Evolutionary conservation across 2,797 vertebrate species (phyloP), one percentile per base, ranked within the genome.

Genomic region (Eupleurogrammus muticus): DNA sequence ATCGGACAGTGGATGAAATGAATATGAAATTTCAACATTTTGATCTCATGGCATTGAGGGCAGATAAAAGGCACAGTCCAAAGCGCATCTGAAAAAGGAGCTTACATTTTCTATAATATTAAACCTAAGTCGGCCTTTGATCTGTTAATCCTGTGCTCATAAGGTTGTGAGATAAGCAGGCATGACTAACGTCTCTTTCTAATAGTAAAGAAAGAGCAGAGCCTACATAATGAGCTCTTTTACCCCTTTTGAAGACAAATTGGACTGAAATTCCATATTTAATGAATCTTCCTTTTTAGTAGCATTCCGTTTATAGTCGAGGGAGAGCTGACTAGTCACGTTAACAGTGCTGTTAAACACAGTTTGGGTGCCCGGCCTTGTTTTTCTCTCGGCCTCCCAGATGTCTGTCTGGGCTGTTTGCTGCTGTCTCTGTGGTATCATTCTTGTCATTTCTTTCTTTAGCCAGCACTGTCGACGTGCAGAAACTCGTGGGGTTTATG

Each of bases 81-180:
- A 88, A 89, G 90, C 90, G 91, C 88, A 87, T 92, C 93, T 93
- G 84, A 85, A 93, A 94, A 93, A 91, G 93, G 92, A 93, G 95
- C 94, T 95, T 95, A 95, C 91, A 92, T 94, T 94, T 92, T 95
- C 95, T 95, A 95, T 96, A 95, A 95, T 92, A 92, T 94, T 94
- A 95, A 95, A 95, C 95, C 85, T 94, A 94, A 95, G 95, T 95
- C 96, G 87, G 90, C 93, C 96, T 99, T 98, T 98, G 96, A 98
- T 99, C 96, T 97, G 95, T 95, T 98, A 97, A 98, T 99, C 96
- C 96, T 84, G 91, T 92, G 91, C 96, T 96, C 96, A 95, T 96
- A 96, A 97, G 95, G 96, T 96, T 97, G 96, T 94, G 93, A 95
- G 96, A 98, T 97, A 97, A 97, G 96, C 93, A 93, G 94, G 95